Conservation (phyloP, 2,888 invertebrate genomes). For the Melipona bicolor region DNA sequence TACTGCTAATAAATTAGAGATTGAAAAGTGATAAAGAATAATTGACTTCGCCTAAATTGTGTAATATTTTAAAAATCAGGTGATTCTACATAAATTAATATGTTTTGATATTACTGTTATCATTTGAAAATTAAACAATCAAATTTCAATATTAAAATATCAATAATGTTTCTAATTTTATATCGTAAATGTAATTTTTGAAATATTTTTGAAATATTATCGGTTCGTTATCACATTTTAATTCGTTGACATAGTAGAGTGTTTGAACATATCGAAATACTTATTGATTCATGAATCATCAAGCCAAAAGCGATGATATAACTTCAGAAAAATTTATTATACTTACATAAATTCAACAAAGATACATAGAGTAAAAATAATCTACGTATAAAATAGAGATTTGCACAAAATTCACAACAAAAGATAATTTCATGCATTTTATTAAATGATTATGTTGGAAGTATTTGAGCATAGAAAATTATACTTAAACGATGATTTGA, state of each 20-base stretch:
- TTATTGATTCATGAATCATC: not conserved
- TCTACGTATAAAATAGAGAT: not conserved
- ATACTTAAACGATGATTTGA: not conserved
- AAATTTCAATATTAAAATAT: not conserved
- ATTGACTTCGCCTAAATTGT: not conserved
- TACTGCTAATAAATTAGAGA: not conserved
- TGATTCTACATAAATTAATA: not conserved
- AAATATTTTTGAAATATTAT: not conserved
- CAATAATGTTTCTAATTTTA: not conserved
- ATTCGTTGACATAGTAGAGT: not conserved
- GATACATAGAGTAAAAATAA: not conserved
- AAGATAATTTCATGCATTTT: not conserved
- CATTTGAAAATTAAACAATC: not conserved
- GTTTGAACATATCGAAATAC: not conserved
- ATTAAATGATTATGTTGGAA: not conserved
- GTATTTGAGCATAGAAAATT: not conserved
- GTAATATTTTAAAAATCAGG: not conserved
- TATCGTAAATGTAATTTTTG: not conserved
- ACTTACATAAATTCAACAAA: not conserved
- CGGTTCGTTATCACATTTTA: not conserved
- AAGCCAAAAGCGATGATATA: not conserved
- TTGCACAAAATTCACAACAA: not conserved
- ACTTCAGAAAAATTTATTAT: not conserved
- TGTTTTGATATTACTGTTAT: not conserved
- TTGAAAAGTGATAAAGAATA: not conserved